A percentile compares a stretch with the other conserved stretches of the same genome.
Evolutionary conservation across 2,888 invertebrate genomes (phyloP).

Genomic region (Lydus trimaculatus): DNA sequence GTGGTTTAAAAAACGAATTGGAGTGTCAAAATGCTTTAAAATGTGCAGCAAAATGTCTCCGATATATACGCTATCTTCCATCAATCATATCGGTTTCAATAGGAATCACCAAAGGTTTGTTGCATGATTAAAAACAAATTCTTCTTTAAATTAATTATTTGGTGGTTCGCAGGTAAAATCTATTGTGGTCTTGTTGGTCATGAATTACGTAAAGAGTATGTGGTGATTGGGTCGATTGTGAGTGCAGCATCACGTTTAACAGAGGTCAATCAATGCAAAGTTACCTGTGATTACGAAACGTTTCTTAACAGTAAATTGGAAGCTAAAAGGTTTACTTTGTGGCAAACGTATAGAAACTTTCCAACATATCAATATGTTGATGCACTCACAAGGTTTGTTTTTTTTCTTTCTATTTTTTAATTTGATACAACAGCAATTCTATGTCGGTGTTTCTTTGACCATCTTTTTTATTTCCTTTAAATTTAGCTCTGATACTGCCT

Average conservation of each 20-base stretch:
- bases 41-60: constrained; percentile 67
- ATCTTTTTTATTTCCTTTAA: too few species aligned
- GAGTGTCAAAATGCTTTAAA: constrained; percentile 72
- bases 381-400: constrained; percentile 37
- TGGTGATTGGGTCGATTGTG: constrained; percentile 75
- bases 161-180: constrained; percentile 63
- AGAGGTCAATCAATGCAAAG: constrained; percentile 67
- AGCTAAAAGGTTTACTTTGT: constrained; percentile 66
- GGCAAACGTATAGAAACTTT: too few species aligned
- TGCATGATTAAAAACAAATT: too few species aligned
- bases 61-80: constrained; percentile 59
- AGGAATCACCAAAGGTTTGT: constrained; percentile 74
- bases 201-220: constrained; percentile 73
- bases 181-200: constrained; percentile 82
- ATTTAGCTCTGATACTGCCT: not conserved
- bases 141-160: too few species aligned
- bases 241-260: constrained; percentile 77
- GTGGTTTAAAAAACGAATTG: constrained; percentile 73
- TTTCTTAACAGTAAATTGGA: constrained; percentile 71
- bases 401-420: not conserved
- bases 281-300: constrained; percentile 72
- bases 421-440: too few species aligned
- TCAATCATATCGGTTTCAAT: constrained; percentile 67
- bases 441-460: too few species aligned
- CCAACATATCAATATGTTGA: too few species aligned